These are phyloP conservation scores for Hormiphora californensis DNA, from an alignment of 37 sponge, comb jelly and placozoan species.

Conservation along the genomic window DNA sequence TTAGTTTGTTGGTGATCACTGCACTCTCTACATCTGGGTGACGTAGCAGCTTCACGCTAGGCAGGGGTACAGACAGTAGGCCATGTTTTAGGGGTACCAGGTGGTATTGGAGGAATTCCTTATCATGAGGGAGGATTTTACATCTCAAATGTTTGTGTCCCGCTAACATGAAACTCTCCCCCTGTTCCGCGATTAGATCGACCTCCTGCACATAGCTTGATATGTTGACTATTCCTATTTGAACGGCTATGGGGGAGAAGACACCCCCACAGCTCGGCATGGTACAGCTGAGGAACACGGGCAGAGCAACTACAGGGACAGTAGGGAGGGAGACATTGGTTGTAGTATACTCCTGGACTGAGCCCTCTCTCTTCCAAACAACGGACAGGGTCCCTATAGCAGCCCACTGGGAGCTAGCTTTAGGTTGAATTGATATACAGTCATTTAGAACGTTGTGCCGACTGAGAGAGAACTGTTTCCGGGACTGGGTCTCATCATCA, in stretches of 20 bases:
- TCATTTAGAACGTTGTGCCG: neutral
- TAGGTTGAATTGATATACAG: constrained; percentile 29
- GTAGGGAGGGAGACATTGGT: neutral
- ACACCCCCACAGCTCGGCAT: neutral
- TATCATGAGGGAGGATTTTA: constrained; percentile 35
- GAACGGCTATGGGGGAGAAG: neutral
- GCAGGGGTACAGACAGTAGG: neutral
- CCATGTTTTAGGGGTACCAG: constrained; percentile 42
- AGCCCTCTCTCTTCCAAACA: neutral
- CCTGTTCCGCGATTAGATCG: constrained; percentile 66
- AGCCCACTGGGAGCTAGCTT: neutral
- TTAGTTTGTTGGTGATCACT: neutral
- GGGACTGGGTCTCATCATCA: neutral
- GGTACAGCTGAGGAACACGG: neutral
- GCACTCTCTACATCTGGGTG: constrained; percentile 4
- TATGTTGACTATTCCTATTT: constrained; percentile 61
- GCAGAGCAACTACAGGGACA: neutral
- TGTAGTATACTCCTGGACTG: neutral
- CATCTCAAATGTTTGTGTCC: constrained; percentile 65
- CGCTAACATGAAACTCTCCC: constrained; percentile 72
- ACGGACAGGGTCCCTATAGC: neutral
- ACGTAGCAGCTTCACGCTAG: constrained; percentile 9
- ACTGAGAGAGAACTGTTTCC: neutral
- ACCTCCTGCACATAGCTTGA: constrained; percentile 75
- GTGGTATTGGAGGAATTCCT: constrained; percentile 18